Evolutionary conservation across 2,797 vertebrate species (phyloP).

Genomic region (Lophotriccus pileatus): DNA sequence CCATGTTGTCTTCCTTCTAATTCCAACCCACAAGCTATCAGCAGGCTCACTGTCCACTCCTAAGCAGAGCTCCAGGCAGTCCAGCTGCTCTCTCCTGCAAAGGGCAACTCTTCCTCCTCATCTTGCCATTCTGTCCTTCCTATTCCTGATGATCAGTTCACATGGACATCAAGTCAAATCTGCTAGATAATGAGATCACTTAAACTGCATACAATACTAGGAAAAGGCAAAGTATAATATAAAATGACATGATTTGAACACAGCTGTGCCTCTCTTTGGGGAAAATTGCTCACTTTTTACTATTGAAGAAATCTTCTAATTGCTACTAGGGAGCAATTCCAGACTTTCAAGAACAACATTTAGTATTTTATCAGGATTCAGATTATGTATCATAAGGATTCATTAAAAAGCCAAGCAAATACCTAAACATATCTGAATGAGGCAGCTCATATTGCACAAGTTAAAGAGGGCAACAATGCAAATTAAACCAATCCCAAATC

Average conservation of each 20-base stretch:
- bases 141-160: background rate
- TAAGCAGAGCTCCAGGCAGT: background rate
- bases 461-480: background rate
- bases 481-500: slow-evolving; percentile 3
- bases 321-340: background rate
- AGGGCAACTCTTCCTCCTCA: background rate
- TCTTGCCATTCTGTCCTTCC: background rate
- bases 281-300: background rate
- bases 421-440: background rate
- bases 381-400: background rate
- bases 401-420: background rate
- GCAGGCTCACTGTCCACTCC: background rate
- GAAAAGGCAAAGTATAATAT: background rate
- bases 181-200: background rate
- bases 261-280: background rate
- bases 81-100: background rate
- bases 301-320: background rate
- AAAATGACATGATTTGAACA: background rate
- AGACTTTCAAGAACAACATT: background rate
- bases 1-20: background rate
- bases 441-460: background rate
- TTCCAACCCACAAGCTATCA: background rate
- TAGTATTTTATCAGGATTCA: background rate
- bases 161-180: background rate
- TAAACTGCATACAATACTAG: background rate